phyloP scores from a whole-genome alignment of 2,888 invertebrate species.

The Metopia argyrocephala region DNA sequence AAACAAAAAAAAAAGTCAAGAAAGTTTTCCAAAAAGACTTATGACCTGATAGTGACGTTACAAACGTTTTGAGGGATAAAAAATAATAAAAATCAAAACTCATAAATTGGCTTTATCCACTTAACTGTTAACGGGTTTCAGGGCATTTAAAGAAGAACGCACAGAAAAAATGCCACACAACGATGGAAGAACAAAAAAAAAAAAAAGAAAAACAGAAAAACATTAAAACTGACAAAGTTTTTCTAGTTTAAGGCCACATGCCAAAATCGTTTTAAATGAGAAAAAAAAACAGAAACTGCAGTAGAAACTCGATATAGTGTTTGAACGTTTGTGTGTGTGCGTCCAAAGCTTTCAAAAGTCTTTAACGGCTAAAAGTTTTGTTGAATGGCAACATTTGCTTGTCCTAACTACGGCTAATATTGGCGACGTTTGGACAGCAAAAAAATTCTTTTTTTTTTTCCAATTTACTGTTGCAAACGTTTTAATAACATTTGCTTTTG shows the following conservation, averaged over 20 bases:
- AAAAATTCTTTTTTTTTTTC: conserved; percentile 40
- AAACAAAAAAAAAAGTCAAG: no score
- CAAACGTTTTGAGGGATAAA: no score
- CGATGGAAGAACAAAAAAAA: conserved; percentile 1
- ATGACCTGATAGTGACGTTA: no score
- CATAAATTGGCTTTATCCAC: conserved; percentile 78
- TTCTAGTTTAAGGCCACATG: conserved; percentile 37
- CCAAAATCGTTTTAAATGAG: no score
- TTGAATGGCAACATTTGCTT: conserved; percentile 58
- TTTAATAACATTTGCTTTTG: conserved; percentile 54
- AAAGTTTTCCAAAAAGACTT: no score
- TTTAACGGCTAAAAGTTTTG: conserved; percentile 43
- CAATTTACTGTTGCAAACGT: conserved; percentile 42
- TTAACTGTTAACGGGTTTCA: conserved; percentile 77
- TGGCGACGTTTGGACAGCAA: conserved; percentile 60
- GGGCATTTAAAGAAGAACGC: conserved; percentile 46
- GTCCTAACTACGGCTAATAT: conserved; percentile 55
- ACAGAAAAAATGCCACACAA: not conserved
- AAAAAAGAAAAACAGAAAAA: conserved; percentile 30
- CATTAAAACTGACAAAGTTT: conserved; percentile 47
- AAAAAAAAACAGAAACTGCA: not conserved
- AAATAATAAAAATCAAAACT: conserved; percentile 72
- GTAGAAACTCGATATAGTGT: no score
- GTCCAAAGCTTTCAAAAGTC: not conserved
- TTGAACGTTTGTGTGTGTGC: no score